Evolutionary conservation across 2,888 invertebrate genomes (phyloP).

Genomic region (Dione vanillae): DNA sequence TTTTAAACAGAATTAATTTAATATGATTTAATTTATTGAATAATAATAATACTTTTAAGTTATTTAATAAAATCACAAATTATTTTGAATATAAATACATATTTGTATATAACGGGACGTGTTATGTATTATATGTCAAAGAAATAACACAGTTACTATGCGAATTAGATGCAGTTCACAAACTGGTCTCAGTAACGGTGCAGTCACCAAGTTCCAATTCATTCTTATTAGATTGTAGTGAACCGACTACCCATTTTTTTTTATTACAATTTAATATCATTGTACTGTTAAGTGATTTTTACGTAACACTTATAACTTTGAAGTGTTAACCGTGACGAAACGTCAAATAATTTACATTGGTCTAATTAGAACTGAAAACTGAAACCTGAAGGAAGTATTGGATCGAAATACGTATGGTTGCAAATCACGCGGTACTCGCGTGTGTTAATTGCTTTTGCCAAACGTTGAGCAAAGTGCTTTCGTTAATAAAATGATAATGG

Average conservation of each 20-base stretch:
- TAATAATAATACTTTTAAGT: too few relatives aligned
- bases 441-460: slow-evolving; percentile 24
- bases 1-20: too few relatives aligned
- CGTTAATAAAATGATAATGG: slow-evolving; percentile 23
- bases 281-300: neutral
- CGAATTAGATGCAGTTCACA: slow-evolving; percentile 7
- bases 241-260: neutral
- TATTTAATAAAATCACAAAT: too few relatives aligned
- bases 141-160: slow-evolving; percentile 1
- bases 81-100: too few relatives aligned
- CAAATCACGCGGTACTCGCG: slow-evolving; percentile 26
- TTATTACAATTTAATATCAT: neutral
- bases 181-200: slow-evolving; percentile 20
- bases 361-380: slow-evolving; percentile 19
- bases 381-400: neutral
- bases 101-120: neutral
- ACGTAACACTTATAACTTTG: neutral
- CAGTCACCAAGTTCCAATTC: slow-evolving; percentile 16
- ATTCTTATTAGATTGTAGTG: neutral
- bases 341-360: slow-evolving; percentile 12
- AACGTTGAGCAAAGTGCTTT: slow-evolving; percentile 23
- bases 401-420: slow-evolving; percentile 10
- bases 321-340: slow-evolving; percentile 1
- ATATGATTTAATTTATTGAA: too few relatives aligned
- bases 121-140: neutral